Conservation (phyloP, 2,797 vertebrate genomes). For the Heliangelus exortis region DNA sequence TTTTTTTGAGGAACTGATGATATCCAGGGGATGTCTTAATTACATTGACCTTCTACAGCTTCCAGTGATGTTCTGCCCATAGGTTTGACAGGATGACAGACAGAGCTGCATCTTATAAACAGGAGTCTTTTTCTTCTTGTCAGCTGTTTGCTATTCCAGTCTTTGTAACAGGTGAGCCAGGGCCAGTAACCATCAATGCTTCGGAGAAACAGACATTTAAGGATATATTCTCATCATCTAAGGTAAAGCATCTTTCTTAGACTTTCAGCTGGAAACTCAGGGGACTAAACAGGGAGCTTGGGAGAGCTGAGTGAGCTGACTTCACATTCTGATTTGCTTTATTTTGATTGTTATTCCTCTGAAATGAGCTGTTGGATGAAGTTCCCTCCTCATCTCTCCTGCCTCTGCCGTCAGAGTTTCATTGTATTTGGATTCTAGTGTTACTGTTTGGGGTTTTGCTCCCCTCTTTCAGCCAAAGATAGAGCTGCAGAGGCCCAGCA, state of each 20-base stretch:
- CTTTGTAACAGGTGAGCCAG: background rate
- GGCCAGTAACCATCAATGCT: background rate
- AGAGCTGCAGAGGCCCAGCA: background rate
- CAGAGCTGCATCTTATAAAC: background rate
- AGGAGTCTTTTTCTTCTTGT: background rate
- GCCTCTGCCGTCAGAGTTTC: background rate
- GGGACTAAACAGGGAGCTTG: background rate
- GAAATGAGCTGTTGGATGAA: background rate
- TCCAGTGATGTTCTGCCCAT: background rate
- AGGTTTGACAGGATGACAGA: background rate
- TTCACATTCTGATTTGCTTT: background rate
- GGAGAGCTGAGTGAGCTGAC: background rate
- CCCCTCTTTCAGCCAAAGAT: background rate
- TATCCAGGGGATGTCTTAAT: background rate
- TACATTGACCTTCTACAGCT: background rate
- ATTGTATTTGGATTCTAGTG: background rate
- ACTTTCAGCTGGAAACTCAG: background rate
- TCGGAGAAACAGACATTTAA: background rate
- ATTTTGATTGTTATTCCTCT: background rate
- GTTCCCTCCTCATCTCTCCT: background rate
- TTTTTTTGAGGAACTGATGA: background rate
- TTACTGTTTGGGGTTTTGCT: background rate
- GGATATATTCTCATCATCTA: background rate
- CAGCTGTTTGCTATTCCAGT: background rate
- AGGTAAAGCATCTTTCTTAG: background rate